These are phyloP conservation scores for Trematocara marginatum DNA, from an alignment of 2,113 vertebrate species.

Conservation along the genomic window DNA sequence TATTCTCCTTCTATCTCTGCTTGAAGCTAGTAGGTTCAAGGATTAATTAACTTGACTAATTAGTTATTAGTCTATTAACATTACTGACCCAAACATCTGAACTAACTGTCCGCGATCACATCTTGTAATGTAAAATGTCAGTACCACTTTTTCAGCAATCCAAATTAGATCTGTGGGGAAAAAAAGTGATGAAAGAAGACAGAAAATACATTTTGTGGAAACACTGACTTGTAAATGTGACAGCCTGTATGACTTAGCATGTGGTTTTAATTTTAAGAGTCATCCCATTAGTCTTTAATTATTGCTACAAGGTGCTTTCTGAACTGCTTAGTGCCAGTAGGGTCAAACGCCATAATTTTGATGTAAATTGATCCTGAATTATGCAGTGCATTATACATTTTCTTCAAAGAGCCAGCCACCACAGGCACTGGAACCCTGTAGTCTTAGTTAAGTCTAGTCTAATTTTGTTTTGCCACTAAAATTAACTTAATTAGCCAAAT, in stretches of 20 bases:
- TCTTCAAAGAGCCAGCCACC: background rate
- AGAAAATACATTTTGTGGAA: background rate
- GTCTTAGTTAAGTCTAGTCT: background rate
- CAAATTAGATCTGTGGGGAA: background rate
- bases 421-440: background rate
- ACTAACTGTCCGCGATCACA: background rate
- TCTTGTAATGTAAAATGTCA: background rate
- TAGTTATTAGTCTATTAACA: background rate
- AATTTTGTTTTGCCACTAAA: background rate
- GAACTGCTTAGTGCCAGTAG: background rate
- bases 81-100: background rate
- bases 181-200: background rate
- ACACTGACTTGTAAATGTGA: background rate
- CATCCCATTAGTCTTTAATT: constrained; percentile 15
- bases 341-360: background rate
- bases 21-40: background rate
- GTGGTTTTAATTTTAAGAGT: background rate
- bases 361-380: background rate
- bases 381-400: background rate
- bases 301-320: constrained; percentile 12
- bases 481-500: background rate
- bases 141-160: background rate
- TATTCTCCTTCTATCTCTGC: background rate
- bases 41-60: background rate
- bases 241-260: background rate